Evolutionary conservation across 2,113 vertebrate species (phyloP).

Genomic region (Eptesicus fuscus): DNA sequence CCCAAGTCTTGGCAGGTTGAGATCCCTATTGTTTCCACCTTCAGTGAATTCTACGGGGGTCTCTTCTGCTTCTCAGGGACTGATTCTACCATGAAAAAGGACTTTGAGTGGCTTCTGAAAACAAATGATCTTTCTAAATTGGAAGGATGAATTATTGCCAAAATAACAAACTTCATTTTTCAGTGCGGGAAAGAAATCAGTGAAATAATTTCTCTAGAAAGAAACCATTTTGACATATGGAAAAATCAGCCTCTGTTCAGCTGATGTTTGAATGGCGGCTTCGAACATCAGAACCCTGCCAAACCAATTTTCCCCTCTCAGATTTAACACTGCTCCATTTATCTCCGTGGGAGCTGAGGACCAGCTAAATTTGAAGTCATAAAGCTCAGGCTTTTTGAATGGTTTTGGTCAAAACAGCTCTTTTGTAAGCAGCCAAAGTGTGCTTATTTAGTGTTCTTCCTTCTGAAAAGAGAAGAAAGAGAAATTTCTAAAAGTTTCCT

Average conservation of each 20-base stretch:
- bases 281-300: constrained; percentile 50
- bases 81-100: not conserved
- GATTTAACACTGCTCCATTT: constrained; percentile 67
- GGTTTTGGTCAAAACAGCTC: constrained; percentile 73
- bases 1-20: not conserved
- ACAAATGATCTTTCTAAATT: constrained; percentile 40
- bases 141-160: constrained; percentile 37
- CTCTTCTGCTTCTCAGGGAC: not conserved
- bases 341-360: constrained; percentile 67
- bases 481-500: constrained; percentile 58
- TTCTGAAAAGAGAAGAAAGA: constrained; percentile 49
- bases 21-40: not conserved
- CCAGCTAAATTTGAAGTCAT: constrained; percentile 64
- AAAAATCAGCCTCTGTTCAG: constrained; percentile 59
- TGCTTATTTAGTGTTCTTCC: constrained; percentile 62
- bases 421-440: constrained; percentile 65
- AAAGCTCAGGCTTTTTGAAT: constrained; percentile 68
- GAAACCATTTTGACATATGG: constrained; percentile 33
- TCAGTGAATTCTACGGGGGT: not conserved
- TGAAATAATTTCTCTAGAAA: constrained; percentile 62
- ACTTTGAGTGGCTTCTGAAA: constrained; percentile 35
- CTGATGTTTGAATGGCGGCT: constrained; percentile 21
- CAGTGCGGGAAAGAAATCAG: not conserved
- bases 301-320: constrained; percentile 64
- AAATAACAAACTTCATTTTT: constrained; percentile 45